phyloP scores from a whole-genome alignment of 2,888 invertebrate genomes.

The Podotricha telesiphe region DNA sequence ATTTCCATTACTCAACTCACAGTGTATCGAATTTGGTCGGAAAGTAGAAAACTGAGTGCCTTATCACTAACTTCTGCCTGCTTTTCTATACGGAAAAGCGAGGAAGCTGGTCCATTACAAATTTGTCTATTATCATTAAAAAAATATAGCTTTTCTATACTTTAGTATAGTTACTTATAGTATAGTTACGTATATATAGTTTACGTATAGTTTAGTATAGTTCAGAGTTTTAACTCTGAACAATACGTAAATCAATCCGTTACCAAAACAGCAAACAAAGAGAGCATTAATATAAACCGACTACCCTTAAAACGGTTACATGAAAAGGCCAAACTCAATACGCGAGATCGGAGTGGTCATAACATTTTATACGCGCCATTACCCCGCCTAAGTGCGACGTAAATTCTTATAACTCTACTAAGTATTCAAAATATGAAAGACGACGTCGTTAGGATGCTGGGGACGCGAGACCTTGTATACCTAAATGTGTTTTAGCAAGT shows the following conservation, averaged over 20 bases:
- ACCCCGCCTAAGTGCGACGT: constrained; percentile 77
- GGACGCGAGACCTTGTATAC: constrained; percentile 38
- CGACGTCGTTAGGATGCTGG: constrained; percentile 60
- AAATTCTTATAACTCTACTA: constrained; percentile 82
- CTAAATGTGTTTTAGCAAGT: constrained; percentile 29
- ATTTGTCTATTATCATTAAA: no score
- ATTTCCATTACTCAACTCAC: no score
- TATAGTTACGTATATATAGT: no score
- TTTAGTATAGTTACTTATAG: no score
- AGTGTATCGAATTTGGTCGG: no score
- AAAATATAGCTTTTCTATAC: no score
- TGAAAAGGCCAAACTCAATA: constrained; percentile 72
- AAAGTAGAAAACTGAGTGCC: no score
- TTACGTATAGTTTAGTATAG: no score
- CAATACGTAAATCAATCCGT: not conserved
- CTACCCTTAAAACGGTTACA: constrained; percentile 42
- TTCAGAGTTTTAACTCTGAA: no score
- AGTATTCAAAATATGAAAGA: constrained; percentile 82
- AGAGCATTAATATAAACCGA: constrained; percentile 33
- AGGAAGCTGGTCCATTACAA: no score
- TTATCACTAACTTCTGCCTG: no score
- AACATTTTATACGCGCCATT: constrained; percentile 80
- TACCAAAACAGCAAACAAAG: constrained; percentile 10
- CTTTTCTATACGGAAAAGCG: no score
- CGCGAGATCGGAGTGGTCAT: constrained; percentile 77